Conservation (phyloP, 2,888 invertebrate genomes). For the Pollenia angustigena region DNA sequence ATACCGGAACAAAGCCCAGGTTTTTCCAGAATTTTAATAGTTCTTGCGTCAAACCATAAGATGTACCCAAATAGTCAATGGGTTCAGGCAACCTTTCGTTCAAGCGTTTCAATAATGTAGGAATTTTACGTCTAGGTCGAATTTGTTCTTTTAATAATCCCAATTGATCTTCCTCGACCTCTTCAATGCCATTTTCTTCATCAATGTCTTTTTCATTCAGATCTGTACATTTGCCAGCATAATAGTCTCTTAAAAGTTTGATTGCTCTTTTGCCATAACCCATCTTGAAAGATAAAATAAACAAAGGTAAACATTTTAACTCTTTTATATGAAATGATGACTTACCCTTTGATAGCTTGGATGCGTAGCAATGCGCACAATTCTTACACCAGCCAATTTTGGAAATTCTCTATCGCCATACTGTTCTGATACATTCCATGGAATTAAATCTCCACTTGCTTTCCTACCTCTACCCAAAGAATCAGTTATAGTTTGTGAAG, state of each 20-base stretch:
- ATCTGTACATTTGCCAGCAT: constrained; percentile 91
- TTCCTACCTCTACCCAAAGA: constrained; percentile 94
- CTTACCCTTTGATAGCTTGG: constrained; percentile 96
- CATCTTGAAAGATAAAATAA: constrained; percentile 88
- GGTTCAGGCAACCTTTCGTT: constrained; percentile 93
- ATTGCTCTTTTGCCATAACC: constrained; percentile 97
- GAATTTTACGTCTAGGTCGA: constrained; percentile 91
- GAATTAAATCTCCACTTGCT: constrained; percentile 98
- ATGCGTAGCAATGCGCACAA: constrained; percentile 99
- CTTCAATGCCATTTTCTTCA: constrained; percentile 84
- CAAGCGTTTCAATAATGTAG: constrained; percentile 94
- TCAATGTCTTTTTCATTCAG: constrained; percentile 86
- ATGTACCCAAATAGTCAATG: constrained; percentile 97
- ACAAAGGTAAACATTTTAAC: not conserved
- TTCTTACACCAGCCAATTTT: constrained; percentile 93
- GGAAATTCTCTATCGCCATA: constrained; percentile 98
- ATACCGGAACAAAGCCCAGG: constrained; percentile 93
- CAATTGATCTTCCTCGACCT: constrained; percentile 86
- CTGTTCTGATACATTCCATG: constrained; percentile 99
- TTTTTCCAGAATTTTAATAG: constrained; percentile 97
- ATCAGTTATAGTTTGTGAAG: constrained; percentile 88
- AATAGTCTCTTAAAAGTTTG: constrained; percentile 93
- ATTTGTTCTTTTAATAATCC: constrained; percentile 89
- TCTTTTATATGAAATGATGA: constrained; percentile 63
- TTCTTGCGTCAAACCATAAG: constrained; percentile 94